Evolutionary conservation across 1,140 invertebrate genomes (phyloP).

Genomic region (Thaumatotibia leucotreta): DNA sequence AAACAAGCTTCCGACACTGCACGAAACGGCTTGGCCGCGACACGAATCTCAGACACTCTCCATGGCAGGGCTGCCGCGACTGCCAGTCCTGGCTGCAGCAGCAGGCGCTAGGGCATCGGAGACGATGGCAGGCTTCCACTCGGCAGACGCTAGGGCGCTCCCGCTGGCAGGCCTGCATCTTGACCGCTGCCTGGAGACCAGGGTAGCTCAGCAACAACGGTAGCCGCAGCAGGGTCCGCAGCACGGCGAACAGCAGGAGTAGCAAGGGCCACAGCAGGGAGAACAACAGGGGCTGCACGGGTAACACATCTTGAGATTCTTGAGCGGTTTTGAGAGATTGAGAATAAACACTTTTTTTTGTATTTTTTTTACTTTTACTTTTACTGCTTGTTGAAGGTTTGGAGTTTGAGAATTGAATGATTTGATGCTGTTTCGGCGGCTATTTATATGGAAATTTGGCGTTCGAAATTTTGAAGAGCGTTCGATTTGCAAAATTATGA

Average conservation of each 20-base stretch:
- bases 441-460: background rate
- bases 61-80: no score
- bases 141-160: no score
- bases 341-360: background rate
- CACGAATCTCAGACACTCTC: background rate
- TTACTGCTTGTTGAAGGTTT: background rate
- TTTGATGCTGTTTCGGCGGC: background rate
- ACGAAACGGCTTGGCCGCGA: background rate
- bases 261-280: conserved; percentile 38
- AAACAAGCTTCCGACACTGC: conserved; percentile 10
- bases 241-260: conserved; percentile 33
- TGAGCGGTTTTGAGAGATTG: conserved; percentile 4
- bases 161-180: no score
- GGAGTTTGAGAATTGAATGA: background rate
- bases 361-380: background rate
- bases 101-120: no score
- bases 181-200: no score
- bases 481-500: background rate
- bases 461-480: background rate
- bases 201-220: conserved; percentile 20
- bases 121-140: no score
- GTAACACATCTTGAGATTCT: conserved; percentile 42
- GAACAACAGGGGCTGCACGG: conserved; percentile 32
- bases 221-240: conserved; percentile 38
- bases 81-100: no score